Conservation (phyloP, 2,888 invertebrate genomes). For the Buathra laborator region DNA sequence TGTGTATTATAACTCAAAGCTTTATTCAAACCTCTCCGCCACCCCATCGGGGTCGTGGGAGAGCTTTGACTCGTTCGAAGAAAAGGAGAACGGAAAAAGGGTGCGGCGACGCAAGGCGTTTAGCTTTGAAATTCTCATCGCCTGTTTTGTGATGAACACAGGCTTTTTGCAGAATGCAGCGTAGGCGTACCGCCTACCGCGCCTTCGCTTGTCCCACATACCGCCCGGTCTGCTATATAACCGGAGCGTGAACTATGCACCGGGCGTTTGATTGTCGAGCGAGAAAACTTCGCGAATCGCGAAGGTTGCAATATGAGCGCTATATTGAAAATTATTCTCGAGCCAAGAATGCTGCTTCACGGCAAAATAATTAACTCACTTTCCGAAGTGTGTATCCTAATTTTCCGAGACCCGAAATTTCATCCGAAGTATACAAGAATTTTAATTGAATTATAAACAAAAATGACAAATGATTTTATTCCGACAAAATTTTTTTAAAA, state of each 20-base stretch:
- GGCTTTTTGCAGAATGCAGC: constrained; percentile 3
- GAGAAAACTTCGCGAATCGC: neutral
- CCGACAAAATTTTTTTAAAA: neutral
- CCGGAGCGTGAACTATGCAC: neutral
- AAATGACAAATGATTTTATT: too few relatives aligned
- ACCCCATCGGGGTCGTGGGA: neutral
- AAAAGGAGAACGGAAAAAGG: constrained; percentile 27
- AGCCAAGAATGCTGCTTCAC: neutral
- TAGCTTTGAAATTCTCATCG: constrained; percentile 24
- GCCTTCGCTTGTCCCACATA: neutral
- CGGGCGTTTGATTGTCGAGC: neutral
- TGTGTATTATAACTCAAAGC: neutral
- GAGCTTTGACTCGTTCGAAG: constrained; percentile 13
- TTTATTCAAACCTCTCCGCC: neutral
- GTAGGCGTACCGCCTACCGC: neutral
- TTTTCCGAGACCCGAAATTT: too few relatives aligned
- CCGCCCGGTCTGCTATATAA: neutral
- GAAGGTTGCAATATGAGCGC: neutral
- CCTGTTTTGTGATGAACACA: constrained; percentile 22
- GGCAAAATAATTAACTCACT: neutral
- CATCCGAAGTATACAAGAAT: too few relatives aligned
- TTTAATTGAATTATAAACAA: too few relatives aligned
- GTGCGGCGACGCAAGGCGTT: constrained; percentile 2
- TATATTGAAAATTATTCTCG: neutral
- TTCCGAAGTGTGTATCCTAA: neutral